These are phyloP conservation scores for Austrolebias charrua DNA, from an alignment of 2,797 vertebrate species.

Conservation along the genomic window DNA sequence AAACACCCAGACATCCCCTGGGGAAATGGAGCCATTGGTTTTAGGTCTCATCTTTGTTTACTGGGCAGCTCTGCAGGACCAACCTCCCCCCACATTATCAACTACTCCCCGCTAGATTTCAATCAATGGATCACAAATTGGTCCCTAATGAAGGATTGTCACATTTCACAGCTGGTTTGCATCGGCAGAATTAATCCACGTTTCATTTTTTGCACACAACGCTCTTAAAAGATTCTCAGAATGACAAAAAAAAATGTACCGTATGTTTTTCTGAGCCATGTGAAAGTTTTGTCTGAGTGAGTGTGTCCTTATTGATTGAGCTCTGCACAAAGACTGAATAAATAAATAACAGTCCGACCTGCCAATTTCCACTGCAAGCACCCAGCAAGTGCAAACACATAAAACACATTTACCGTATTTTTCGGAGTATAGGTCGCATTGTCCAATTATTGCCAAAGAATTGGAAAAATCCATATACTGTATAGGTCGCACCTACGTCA, in stretches of 20 bases:
- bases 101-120: constrained; percentile 28
- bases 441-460: too few species aligned
- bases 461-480: too few species aligned
- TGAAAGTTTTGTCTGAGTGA: constrained; percentile 12
- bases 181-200: not conserved
- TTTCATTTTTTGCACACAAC: not conserved
- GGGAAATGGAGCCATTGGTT: constrained; percentile 50
- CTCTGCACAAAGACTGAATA: constrained; percentile 15
- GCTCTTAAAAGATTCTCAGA: not conserved
- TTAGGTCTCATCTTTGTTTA: constrained; percentile 47
- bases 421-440: too few species aligned
- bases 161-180: constrained; percentile 11
- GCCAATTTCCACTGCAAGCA: constrained; percentile 23
- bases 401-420: constrained; percentile 24
- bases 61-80: constrained; percentile 30
- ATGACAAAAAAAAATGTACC: not conserved
- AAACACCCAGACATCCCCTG: constrained; percentile 45
- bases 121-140: constrained; percentile 22
- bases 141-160: constrained; percentile 8
- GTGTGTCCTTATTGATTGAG: constrained; percentile 43
- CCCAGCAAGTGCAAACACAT: constrained; percentile 16
- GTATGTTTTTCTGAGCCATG: not conserved
- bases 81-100: constrained; percentile 10
- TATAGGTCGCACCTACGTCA: too few species aligned
- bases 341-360: constrained; percentile 15